A percentile compares a stretch with the other conserved stretches of the same genome.
These are phyloP conservation scores for Yoshiicerus persimilis DNA, from an alignment of 1,140 invertebrate species.

Conservation along the genomic window DNA sequence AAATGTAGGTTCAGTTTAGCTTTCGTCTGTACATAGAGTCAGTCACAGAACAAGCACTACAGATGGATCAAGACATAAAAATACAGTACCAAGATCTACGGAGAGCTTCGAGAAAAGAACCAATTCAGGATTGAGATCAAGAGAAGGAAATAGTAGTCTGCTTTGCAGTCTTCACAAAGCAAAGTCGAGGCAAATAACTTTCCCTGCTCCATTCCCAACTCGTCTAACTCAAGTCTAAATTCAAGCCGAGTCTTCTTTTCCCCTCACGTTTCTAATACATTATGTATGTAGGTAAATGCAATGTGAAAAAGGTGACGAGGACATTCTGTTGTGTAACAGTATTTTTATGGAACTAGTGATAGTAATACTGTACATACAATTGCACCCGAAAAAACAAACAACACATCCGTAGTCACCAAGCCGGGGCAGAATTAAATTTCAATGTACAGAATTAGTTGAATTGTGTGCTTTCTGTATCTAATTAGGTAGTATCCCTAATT, in stretches of 20 bases:
- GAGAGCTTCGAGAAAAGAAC: background rate
- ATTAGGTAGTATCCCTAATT: too few species aligned
- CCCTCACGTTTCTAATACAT: background rate
- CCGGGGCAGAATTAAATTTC: background rate
- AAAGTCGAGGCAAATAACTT: conserved; percentile 1
- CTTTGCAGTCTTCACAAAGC: background rate
- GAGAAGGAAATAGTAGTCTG: background rate
- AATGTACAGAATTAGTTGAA: too few species aligned
- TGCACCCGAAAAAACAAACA: background rate
- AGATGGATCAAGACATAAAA: background rate
- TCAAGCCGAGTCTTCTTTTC: background rate
- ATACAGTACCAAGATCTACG: background rate
- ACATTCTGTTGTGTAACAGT: background rate
- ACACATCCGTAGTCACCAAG: background rate
- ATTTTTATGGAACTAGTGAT: background rate
- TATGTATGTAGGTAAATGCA: background rate
- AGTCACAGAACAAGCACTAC: background rate
- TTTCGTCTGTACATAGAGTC: background rate
- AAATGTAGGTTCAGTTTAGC: conserved; percentile 8
- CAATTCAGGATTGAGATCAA: background rate
- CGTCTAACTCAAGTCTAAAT: background rate
- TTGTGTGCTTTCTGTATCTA: too few species aligned
- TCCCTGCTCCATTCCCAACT: background rate
- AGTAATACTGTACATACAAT: background rate
- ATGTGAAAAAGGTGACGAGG: conserved; percentile 16